phyloP scores from a whole-genome alignment of 2,113 vertebrate species.

The Naja naja region DNA sequence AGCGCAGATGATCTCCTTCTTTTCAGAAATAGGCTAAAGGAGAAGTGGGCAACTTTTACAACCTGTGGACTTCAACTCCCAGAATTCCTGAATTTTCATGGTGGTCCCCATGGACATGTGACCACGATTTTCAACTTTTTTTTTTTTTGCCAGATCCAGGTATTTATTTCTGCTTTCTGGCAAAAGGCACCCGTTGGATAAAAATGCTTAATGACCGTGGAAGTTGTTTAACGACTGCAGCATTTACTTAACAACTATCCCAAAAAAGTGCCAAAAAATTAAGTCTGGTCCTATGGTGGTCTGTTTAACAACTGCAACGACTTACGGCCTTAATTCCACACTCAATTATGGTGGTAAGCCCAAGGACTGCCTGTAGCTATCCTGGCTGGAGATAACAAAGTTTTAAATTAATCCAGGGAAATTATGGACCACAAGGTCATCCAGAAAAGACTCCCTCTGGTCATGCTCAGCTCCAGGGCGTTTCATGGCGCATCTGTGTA shows the following conservation, averaged over 20 bases:
- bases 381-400: background rate
- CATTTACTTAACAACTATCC: background rate
- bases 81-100: background rate
- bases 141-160: background rate
- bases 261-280: background rate
- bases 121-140: background rate
- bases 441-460: background rate
- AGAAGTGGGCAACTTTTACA: background rate
- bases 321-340: background rate
- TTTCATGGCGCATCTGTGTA: background rate
- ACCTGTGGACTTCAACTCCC: background rate
- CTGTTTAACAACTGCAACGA: background rate
- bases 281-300: background rate
- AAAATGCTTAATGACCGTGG: background rate
- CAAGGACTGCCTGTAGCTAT: background rate
- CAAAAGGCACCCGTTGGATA: background rate
- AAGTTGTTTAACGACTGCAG: background rate
- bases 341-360: background rate
- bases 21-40: background rate
- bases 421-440: background rate
- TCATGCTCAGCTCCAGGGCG: background rate
- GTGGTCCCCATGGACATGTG: fast-evolving
- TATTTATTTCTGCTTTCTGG: background rate
- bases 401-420: background rate
- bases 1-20: background rate